Base-by-base conservation (phyloP, 2,113 vertebrate species). In the Pleuronectes platessa region DNA sequence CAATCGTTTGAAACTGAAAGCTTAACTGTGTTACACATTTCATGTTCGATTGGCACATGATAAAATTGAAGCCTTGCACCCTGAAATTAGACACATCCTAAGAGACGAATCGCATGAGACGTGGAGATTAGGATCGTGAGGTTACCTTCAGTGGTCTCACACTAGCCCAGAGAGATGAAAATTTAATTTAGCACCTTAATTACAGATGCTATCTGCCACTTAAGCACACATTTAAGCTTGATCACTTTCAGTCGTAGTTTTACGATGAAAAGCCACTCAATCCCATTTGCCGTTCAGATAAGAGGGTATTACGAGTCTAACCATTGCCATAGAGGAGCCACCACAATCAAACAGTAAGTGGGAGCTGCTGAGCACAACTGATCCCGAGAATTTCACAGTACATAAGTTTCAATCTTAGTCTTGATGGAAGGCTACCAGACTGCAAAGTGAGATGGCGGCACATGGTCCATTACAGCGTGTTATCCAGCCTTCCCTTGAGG, bases 131-230 rank as follows among this genome's bases (percentile, higher is more conserved):
- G 79, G 84, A 93, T 92, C 90, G 62, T 56, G 49, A 77, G 47
- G 86, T 76, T 90, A 92, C 91, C 92, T 92, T 92, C 90, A 88
- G 81, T 92, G 92, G 92, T 91, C 86, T 88, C 56, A 2, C 68
- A 87, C 86, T 91, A 84, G 88, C 90, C 93, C 84, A 62, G 85
- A 92, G 88, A 92, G 88, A 91, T 86, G 88, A 90, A 91, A 87
- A 93, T 93, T 93, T 91, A 93, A 94, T 94, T 94, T 93, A 87
- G 80, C 88, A 86, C 88, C 89, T 91, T 93, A 94, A 94, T 94
- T 94, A 88, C 86, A 83, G 94, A 93, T 93, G 84, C 84, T 94
- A 94, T 94, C 93, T 86, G 83, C 71, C 81, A 86, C 88, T 92
- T 90, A 92, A 79, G 85, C 88, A 81, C 86, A 93, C 80, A 90